phyloP scores from a whole-genome alignment of 2,797 vertebrate genomes.

The Ambastaia sidthimunki region DNA sequence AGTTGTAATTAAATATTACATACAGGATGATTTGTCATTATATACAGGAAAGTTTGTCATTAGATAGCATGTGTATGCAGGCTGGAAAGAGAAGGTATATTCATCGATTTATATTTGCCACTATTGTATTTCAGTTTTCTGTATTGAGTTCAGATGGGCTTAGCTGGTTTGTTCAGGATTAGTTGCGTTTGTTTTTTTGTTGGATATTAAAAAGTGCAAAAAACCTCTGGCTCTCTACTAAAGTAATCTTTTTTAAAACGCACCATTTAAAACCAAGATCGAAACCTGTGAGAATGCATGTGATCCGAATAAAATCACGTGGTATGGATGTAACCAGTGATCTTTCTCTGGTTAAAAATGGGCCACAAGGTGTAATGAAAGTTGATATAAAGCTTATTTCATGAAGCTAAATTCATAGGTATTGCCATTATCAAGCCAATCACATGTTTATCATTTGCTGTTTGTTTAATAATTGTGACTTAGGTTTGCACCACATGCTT shows the following conservation, averaged over 20 bases:
- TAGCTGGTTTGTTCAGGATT: background rate
- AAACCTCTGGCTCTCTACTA: too few species aligned
- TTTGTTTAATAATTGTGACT: too few species aligned
- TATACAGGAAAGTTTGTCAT: too few species aligned
- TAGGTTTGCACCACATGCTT: too few species aligned
- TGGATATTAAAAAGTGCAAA: background rate
- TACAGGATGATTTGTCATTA: too few species aligned
- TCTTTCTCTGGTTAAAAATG: background rate
- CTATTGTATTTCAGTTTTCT: background rate
- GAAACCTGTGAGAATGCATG: conserved; percentile 6
- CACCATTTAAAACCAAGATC: background rate
- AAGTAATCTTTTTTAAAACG: too few species aligned
- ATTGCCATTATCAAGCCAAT: too few species aligned
- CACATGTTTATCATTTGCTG: too few species aligned
- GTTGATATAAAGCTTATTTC: too few species aligned
- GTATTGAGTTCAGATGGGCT: background rate
- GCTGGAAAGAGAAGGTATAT: background rate
- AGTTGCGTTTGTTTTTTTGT: too few species aligned
- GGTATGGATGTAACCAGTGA: background rate
- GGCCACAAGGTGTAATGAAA: background rate
- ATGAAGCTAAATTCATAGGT: too few species aligned
- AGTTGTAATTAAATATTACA: too few species aligned
- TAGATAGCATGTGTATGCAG: background rate
- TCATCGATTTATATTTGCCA: background rate
- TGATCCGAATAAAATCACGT: conserved; percentile 16